Conservation (phyloP, 2,113 vertebrate genomes). For the Pycnonotus jocosus region DNA sequence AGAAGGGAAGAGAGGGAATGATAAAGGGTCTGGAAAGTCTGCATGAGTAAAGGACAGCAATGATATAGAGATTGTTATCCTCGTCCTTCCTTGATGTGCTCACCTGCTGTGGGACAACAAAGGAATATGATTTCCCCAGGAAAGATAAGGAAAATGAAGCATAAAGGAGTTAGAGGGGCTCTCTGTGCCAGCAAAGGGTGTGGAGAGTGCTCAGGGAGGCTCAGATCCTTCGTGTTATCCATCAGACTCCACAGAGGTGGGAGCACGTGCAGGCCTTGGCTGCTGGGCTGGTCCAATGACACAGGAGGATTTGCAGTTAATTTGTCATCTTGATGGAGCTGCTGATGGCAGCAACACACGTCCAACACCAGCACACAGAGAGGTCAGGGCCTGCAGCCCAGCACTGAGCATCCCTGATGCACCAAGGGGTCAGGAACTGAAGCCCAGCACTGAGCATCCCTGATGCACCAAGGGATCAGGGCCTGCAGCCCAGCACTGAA, state of each 20-base stretch:
- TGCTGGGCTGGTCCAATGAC: not conserved
- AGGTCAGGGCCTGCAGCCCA: not conserved
- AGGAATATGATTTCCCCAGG: not conserved
- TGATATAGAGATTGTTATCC: not conserved
- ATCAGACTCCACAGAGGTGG: not conserved
- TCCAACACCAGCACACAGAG: not conserved
- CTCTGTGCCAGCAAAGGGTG: not conserved
- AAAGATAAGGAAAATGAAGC: not conserved
- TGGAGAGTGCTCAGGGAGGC: not conserved
- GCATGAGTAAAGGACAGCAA: not conserved
- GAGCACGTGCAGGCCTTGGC: not conserved
- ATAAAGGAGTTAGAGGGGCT: not conserved
- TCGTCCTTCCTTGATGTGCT: not conserved
- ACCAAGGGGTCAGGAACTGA: not conserved
- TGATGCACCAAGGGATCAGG: not conserved
- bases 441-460: fast-evolving
- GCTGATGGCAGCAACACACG: not conserved
- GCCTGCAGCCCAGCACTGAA: not conserved
- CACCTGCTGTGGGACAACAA: not conserved
- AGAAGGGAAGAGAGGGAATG: not conserved
- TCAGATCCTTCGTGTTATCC: not conserved
- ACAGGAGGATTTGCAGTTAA: not conserved
- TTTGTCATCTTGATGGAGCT: not conserved
- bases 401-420: fast-evolving
- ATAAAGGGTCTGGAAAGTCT: not conserved